A percentile compares a stretch with the other conserved stretches of the same genome.
These are phyloP conservation scores for Acronicta leporina DNA, from an alignment of 2,888 invertebrate species.

Conservation along the genomic window DNA sequence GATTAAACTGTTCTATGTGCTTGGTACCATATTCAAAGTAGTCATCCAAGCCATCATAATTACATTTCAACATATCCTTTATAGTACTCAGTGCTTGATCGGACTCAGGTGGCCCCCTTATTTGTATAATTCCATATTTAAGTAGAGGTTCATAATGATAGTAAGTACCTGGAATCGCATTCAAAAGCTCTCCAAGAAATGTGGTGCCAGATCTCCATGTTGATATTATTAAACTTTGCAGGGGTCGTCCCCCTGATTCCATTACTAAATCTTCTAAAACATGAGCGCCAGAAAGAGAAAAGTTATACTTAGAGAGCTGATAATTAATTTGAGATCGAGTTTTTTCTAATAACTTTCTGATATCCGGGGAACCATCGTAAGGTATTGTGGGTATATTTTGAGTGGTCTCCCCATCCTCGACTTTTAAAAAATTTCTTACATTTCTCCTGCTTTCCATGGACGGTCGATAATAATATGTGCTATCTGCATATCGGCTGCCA, in stretches of 20 bases:
- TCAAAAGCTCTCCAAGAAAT: conserved; percentile 95
- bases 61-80: conserved; percentile 93
- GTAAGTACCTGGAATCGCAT: conserved; percentile 95
- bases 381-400: conserved; percentile 76
- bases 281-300: conserved; percentile 77
- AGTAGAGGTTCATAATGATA: conserved; percentile 97
- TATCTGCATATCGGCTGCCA: conserved; percentile 88
- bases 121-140: conserved; percentile 94
- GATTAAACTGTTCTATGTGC: conserved; percentile 94
- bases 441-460: conserved; percentile 80
- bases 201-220: conserved; percentile 97
- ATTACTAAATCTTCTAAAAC: conserved; percentile 91
- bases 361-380: conserved; percentile 76
- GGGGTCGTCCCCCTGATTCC: conserved; percentile 92
- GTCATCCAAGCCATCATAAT: conserved; percentile 92
- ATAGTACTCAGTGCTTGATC: conserved; percentile 91
- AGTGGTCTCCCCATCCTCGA: conserved; percentile 85
- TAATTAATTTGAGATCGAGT: conserved; percentile 75
- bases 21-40: conserved; percentile 94
- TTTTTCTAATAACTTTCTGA: conserved; percentile 79
- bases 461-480: conserved; percentile 84
- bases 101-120: conserved; percentile 93
- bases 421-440: conserved; percentile 89
- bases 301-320: conserved; percentile 80
- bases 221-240: conserved; percentile 94